Conservation (phyloP, 2,797 vertebrate genomes). For the Danio albolineatus region DNA sequence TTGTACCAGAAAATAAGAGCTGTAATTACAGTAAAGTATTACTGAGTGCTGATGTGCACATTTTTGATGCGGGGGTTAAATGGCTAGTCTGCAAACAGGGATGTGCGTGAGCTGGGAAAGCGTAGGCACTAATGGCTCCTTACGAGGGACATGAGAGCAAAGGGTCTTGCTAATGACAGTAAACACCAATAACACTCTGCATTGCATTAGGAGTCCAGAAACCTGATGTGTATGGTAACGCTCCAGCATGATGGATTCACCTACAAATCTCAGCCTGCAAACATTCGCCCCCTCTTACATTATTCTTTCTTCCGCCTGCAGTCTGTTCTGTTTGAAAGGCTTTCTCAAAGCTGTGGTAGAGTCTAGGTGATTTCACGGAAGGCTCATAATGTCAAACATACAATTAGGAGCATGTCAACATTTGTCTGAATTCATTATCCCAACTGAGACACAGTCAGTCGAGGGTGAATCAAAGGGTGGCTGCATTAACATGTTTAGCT, state of each 20-base stretch:
- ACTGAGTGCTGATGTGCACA: conserved; percentile 1
- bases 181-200: conserved; percentile 54
- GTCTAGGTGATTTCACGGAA: conserved; percentile 56
- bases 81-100: conserved; percentile 39
- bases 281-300: conserved; percentile 34
- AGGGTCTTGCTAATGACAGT: conserved; percentile 39
- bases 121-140: conserved; percentile 37
- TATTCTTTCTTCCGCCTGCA: conserved; percentile 7
- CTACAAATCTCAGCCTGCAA: conserved; percentile 34
- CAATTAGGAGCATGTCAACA: conserved; percentile 69
- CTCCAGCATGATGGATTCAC: conserved; percentile 39
- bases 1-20: not conserved
- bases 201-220: conserved; percentile 35
- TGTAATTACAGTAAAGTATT: conserved; percentile 26
- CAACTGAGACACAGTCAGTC: conserved; percentile 43
- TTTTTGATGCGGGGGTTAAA: conserved; percentile 33
- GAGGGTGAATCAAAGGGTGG: conserved; percentile 26
- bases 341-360: conserved; percentile 53
- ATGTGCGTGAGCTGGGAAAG: conserved; percentile 6
- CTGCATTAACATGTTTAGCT: conserved; percentile 23
- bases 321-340: conserved; percentile 34
- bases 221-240: conserved; percentile 33
- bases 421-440: conserved; percentile 65
- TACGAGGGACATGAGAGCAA: conserved; percentile 28
- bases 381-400: conserved; percentile 67